A percentile compares a stretch with the other conserved stretches of the same genome.
Conservation (phyloP, 2,113 vertebrate species). For the Cynopterus brachyotis region DNA sequence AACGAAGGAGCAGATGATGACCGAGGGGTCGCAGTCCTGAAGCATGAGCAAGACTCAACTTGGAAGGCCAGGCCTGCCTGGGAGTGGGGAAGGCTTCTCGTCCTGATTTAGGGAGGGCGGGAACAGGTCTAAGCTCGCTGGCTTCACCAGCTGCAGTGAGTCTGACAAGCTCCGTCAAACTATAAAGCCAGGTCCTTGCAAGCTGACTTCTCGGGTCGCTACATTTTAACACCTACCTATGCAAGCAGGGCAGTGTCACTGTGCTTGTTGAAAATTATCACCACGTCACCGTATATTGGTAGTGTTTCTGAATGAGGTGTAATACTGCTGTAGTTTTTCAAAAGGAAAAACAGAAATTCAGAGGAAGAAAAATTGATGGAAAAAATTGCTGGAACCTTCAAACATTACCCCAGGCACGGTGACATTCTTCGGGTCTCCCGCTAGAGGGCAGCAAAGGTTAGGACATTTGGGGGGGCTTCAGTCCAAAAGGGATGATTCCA, state of each 20-base stretch:
- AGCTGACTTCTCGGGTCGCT: background rate
- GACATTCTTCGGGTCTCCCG: background rate
- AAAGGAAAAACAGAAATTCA: background rate
- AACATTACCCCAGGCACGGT: background rate
- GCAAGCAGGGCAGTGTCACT: background rate
- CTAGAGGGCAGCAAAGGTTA: slow-evolving; percentile 42
- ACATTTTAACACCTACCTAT: background rate
- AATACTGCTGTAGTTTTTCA: background rate
- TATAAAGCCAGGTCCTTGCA: background rate
- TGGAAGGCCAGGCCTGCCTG: background rate
- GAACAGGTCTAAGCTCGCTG: background rate
- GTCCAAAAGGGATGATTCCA: rapidly evolving
- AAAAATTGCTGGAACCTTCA: background rate
- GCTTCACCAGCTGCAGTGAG: background rate
- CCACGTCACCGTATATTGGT: background rate
- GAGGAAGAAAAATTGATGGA: background rate
- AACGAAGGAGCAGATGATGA: too few relatives aligned
- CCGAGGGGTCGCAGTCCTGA: rapidly evolving
- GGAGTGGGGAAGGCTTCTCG: too few relatives aligned
- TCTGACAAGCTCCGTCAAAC: background rate
- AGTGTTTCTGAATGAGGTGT: background rate
- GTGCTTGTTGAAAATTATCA: background rate
- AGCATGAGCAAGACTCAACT: background rate
- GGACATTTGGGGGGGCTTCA: rapidly evolving
- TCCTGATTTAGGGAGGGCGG: too few relatives aligned